These are phyloP conservation scores for Junonia oenone DNA, from an alignment of 2,888 invertebrate genomes.

Conservation along the genomic window DNA sequence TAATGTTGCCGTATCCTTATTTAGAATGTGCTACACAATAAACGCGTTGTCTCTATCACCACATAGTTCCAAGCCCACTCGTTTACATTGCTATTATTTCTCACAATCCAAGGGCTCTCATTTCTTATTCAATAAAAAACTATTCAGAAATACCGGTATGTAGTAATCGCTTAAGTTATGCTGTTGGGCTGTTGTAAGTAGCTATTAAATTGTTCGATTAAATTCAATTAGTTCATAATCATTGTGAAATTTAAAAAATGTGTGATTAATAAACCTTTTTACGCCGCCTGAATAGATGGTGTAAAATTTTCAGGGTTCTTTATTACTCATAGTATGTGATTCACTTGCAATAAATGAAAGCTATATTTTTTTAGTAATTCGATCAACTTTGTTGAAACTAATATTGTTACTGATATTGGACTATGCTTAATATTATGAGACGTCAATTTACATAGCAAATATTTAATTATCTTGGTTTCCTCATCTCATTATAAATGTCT, in stretches of 20 bases:
- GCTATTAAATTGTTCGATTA: conserved; percentile 8
- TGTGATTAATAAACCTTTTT: conserved; percentile 16
- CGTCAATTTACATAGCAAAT: too few species aligned
- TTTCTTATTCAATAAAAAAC: conserved; percentile 11
- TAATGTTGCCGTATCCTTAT: conserved; percentile 3
- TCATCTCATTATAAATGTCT: too few species aligned
- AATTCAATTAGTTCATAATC: conserved; percentile 16
- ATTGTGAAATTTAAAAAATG: conserved; percentile 11
- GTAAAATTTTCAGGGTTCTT: conserved; percentile 3
- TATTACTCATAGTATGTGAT: not conserved
- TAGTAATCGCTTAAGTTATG: conserved; percentile 16
- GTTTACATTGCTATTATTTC: conserved; percentile 18
- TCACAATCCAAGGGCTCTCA: conserved; percentile 14
- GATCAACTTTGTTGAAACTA: too few species aligned
- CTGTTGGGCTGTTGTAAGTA: not conserved
- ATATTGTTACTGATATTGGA: too few species aligned
- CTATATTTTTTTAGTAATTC: too few species aligned
- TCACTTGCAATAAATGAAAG: not conserved
- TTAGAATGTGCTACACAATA: not conserved
- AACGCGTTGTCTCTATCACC: not conserved
- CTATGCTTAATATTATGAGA: too few species aligned
- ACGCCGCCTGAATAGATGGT: conserved; percentile 7
- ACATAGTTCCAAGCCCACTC: conserved; percentile 20
- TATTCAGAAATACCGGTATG: conserved; percentile 6
- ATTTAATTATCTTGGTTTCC: too few species aligned